A percentile compares a stretch with the other conserved stretches of the same genome.
Evolutionary conservation across 1,140 invertebrate genomes (phyloP).

Genomic region (Eurosta solidaginis): DNA sequence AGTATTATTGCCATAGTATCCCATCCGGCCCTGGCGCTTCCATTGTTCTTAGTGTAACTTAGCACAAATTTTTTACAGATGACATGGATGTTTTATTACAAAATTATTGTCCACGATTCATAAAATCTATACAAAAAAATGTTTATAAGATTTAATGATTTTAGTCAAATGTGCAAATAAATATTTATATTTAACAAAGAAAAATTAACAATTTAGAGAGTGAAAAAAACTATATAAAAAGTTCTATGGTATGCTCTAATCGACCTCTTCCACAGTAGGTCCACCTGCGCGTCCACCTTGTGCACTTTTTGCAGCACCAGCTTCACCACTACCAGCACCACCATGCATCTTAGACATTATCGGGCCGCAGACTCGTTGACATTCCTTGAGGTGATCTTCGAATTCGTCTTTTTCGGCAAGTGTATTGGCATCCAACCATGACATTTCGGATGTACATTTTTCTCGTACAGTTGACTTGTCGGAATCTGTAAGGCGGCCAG

Average conservation of each 20-base stretch:
- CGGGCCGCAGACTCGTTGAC: slow-evolving; percentile 73
- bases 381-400: slow-evolving; percentile 73
- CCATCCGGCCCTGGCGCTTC: too few relatives aligned
- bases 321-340: slow-evolving; percentile 52
- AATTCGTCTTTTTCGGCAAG: slow-evolving; percentile 78
- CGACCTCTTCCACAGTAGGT: slow-evolving; percentile 55
- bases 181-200: neutral
- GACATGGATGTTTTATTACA: too few relatives aligned
- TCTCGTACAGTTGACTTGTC: slow-evolving; percentile 68
- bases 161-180: too few relatives aligned
- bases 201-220: neutral
- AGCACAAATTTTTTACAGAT: too few relatives aligned
- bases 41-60: too few relatives aligned
- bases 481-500: slow-evolving; percentile 65
- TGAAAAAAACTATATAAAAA: neutral
- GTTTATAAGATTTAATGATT: too few relatives aligned
- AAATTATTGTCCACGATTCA: too few relatives aligned
- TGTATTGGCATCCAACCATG: slow-evolving; percentile 67
- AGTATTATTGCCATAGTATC: too few relatives aligned
- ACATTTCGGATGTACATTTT: slow-evolving; percentile 64
- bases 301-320: slow-evolving; percentile 47
- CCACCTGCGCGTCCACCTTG: slow-evolving; percentile 37
- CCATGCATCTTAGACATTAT: slow-evolving; percentile 80
- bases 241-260: slow-evolving; percentile 38
- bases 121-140: too few relatives aligned